Percentiles rank a stretch among this genome's conserved stretches.
phyloP scores from a whole-genome alignment of 2,888 invertebrate genomes.

The Actias luna region DNA sequence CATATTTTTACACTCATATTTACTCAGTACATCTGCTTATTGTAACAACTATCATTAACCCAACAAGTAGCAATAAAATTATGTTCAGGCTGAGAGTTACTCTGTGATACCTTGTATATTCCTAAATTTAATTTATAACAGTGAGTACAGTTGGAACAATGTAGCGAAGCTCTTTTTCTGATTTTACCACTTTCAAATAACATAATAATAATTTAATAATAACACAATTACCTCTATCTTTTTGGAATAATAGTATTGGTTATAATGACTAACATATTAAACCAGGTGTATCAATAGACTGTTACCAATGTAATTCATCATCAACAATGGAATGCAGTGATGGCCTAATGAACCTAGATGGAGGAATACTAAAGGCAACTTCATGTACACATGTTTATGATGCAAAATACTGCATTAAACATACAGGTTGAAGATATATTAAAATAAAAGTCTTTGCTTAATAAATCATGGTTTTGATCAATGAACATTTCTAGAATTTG shows the following conservation, averaged over 20 bases:
- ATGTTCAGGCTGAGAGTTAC: too few species aligned
- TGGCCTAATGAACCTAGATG: slow-evolving; percentile 82
- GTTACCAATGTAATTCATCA: slow-evolving; percentile 90
- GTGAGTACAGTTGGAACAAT: too few species aligned
- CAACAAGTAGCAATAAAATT: too few species aligned
- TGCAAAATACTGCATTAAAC: slow-evolving; percentile 92
- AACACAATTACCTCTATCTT: too few species aligned
- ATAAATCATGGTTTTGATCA: background rate
- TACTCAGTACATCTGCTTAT: too few species aligned
- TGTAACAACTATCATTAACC: too few species aligned
- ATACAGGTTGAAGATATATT: slow-evolving; percentile 76
- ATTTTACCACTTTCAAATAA: too few species aligned
- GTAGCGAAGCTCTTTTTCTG: too few species aligned
- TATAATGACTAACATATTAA: slow-evolving; percentile 10
- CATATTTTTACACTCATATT: too few species aligned
- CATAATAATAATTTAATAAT: too few species aligned
- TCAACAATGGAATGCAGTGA: slow-evolving; percentile 86
- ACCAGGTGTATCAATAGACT: slow-evolving; percentile 80
- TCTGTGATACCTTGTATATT: too few species aligned
- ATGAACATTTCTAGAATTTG: background rate
- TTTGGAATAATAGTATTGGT: background rate
- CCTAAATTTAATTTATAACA: too few species aligned
- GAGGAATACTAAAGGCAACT: slow-evolving; percentile 79
- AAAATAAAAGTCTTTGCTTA: background rate
- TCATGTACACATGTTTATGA: slow-evolving; percentile 88